These are phyloP conservation scores for Austrofundulus limnaeus DNA, from an alignment of 2,113 vertebrate species.

Conservation along the genomic window DNA sequence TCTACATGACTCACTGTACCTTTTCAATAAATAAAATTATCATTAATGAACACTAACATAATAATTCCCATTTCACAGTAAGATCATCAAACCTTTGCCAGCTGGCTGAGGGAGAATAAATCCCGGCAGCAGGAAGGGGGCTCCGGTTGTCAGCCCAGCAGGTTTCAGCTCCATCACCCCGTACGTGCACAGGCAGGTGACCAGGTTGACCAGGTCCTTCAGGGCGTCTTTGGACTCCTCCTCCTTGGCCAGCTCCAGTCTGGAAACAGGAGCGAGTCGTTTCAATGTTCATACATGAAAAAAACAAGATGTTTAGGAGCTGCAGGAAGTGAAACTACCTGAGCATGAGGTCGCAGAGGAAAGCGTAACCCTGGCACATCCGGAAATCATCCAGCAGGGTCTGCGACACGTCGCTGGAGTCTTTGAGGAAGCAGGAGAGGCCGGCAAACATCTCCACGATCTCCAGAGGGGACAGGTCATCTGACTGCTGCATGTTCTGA, in stretches of 20 bases:
- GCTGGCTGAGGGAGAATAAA: conserved; percentile 94
- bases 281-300: neutral
- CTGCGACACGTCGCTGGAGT: conserved; percentile 97
- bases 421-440: conserved; percentile 98
- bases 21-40: no score
- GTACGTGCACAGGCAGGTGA: conserved; percentile 92
- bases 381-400: conserved; percentile 95
- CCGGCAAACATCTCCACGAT: conserved; percentile 98
- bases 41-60: no score
- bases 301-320: neutral
- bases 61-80: neutral
- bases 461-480: conserved; percentile 94
- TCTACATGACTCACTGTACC: no score
- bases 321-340: conserved; percentile 73
- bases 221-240: conserved; percentile 94
- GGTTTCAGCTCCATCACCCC: conserved; percentile 94
- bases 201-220: conserved; percentile 95
- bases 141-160: conserved; percentile 91
- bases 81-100: no score
- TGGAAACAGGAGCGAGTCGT: conserved; percentile 51
- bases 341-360: conserved; percentile 96
- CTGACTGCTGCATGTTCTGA: conserved; percentile 99
- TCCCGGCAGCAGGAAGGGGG: conserved; percentile 93
- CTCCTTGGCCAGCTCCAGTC: conserved; percentile 96
- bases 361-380: conserved; percentile 97